A percentile compares a stretch with the other conserved stretches of the same genome.
phyloP scores from a whole-genome alignment of 2,888 invertebrate species.

The Omphaloscelis lunosa region DNA sequence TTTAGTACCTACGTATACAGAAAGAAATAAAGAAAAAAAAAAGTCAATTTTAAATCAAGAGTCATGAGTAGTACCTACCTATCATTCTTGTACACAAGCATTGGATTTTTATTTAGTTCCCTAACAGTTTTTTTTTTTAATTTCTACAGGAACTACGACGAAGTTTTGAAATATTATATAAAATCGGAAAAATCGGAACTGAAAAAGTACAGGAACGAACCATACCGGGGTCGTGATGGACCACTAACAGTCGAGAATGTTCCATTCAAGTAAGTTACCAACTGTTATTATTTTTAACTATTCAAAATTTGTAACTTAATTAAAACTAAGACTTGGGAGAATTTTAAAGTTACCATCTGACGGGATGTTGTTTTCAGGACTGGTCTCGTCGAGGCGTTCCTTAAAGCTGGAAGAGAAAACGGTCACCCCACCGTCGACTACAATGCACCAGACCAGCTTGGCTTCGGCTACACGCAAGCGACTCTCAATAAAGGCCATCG shows the following conservation, averaged over 20 bases:
- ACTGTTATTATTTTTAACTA: constrained; percentile 65
- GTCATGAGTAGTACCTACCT: neutral
- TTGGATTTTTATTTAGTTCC: neutral
- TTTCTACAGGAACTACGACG: constrained; percentile 91
- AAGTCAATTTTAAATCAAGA: neutral
- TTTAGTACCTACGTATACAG: too few species aligned
- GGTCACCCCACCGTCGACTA: constrained; percentile 91
- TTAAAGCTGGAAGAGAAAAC: constrained; percentile 90
- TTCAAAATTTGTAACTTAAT: constrained; percentile 64
- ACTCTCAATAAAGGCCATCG: constrained; percentile 92
- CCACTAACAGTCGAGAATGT: constrained; percentile 92
- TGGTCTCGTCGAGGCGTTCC: constrained; percentile 89
- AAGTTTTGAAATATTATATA: constrained; percentile 91
- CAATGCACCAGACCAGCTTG: constrained; percentile 91
- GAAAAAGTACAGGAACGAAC: constrained; percentile 86
- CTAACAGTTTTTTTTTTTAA: neutral
- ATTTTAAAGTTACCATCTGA: constrained; percentile 27
- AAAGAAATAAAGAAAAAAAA: neutral
- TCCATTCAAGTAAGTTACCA: constrained; percentile 86
- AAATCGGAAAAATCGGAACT: constrained; percentile 91
- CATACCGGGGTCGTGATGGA: constrained; percentile 92
- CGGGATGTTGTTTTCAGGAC: constrained; percentile 80
- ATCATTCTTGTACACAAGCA: neutral
- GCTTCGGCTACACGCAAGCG: constrained; percentile 89
- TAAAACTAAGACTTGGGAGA: constrained; percentile 49